These are phyloP conservation scores for Trissoscelio sp. DNA, from an alignment of 2,888 invertebrate genomes.

Conservation along the genomic window DNA sequence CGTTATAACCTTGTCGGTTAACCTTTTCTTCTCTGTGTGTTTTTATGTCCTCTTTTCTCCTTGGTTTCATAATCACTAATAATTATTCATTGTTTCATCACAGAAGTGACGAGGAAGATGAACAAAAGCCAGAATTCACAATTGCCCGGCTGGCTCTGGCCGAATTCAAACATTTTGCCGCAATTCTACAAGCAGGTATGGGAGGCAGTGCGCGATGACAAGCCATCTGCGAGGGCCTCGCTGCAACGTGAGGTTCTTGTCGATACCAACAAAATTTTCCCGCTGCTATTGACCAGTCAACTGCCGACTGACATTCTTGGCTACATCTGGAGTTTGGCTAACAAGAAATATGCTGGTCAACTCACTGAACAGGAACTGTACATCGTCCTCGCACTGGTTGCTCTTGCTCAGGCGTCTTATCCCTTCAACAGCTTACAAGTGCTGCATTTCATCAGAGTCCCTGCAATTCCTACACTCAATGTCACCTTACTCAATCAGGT, in stretches of 20 bases:
- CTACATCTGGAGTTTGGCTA: constrained; percentile 84
- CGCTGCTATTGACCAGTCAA: constrained; percentile 83
- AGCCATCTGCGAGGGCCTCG: constrained; percentile 71
- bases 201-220: constrained; percentile 82
- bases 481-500: constrained; percentile 54
- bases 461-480: constrained; percentile 82
- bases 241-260: constrained; percentile 78
- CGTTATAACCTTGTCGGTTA: constrained; percentile 21
- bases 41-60: neutral
- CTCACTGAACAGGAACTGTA: constrained; percentile 84
- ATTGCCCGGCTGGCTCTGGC: constrained; percentile 83
- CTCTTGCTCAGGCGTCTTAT: constrained; percentile 83
- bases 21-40: neutral
- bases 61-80: neutral
- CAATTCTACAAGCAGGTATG: constrained; percentile 83
- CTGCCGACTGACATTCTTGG: constrained; percentile 83
- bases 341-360: constrained; percentile 83
- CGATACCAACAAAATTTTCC: constrained; percentile 83
- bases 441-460: constrained; percentile 78
- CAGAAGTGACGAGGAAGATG: too few relatives aligned
- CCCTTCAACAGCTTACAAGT: constrained; percentile 80
- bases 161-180: constrained; percentile 81
- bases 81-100: neutral
- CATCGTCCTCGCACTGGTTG: constrained; percentile 83
- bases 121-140: constrained; percentile 77